Conservation (phyloP, 2,797 vertebrate genomes). For the Acipenser oxyrinchus region DNA sequence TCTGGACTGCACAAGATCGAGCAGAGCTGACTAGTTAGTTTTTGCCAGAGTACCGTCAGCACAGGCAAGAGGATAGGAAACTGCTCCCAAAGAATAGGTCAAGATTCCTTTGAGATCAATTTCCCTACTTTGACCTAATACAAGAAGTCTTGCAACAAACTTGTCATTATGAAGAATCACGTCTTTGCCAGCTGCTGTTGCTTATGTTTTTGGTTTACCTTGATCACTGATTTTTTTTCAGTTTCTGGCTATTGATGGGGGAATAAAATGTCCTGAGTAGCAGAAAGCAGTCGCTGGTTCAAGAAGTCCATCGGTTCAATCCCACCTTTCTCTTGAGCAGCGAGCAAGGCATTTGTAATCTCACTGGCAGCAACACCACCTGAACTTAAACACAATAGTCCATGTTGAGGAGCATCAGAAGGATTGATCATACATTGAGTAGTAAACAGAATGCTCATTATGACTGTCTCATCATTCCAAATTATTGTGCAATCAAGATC, state of each 20-base stretch:
- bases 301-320: slow-evolving; percentile 19
- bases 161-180: slow-evolving; percentile 23
- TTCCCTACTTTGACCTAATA: slow-evolving; percentile 18
- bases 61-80: slow-evolving; percentile 21
- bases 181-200: slow-evolving; percentile 24
- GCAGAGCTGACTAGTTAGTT: slow-evolving; percentile 13
- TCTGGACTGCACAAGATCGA: slow-evolving; percentile 15
- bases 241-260: slow-evolving; percentile 22
- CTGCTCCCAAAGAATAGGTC: slow-evolving; percentile 22
- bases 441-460: slow-evolving; percentile 23
- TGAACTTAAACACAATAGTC: slow-evolving; percentile 22
- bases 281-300: slow-evolving; percentile 7
- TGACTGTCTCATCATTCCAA: slow-evolving; percentile 24
- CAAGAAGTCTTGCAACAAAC: slow-evolving; percentile 17
- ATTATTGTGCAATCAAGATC: not conserved
- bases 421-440: slow-evolving; percentile 25
- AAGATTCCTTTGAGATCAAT: slow-evolving; percentile 20
- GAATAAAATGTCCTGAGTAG: not conserved
- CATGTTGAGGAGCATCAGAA: slow-evolving; percentile 23
- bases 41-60: slow-evolving; percentile 16
- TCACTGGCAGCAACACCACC: slow-evolving; percentile 19
- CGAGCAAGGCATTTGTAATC: slow-evolving; percentile 20
- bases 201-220: slow-evolving; percentile 21
- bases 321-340: slow-evolving; percentile 19
- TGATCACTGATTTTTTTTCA: slow-evolving; percentile 28